phyloP scores from a whole-genome alignment of 2,113 vertebrate genomes.

The Chaetorhynchus papuensis region DNA sequence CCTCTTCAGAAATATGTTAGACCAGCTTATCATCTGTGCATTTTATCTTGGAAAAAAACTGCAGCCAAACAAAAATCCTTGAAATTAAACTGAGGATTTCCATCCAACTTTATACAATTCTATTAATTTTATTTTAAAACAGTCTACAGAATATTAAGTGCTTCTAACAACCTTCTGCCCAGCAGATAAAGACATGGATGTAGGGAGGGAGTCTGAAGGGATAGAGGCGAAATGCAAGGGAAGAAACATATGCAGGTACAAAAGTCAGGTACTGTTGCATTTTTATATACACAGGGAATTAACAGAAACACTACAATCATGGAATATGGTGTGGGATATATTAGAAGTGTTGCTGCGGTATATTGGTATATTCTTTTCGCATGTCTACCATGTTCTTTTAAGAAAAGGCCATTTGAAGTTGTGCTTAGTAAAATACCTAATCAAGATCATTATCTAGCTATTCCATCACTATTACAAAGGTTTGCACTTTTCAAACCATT shows the following conservation, averaged over 20 bases:
- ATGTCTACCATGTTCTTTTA: neutral
- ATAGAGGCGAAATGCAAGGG: neutral
- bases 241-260: fast-evolving
- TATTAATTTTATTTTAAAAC: neutral
- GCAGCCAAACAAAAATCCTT: neutral
- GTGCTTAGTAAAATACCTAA: neutral
- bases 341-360: neutral
- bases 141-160: neutral
- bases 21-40: neutral
- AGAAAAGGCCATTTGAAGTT: neutral
- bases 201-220: neutral
- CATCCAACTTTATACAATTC: neutral
- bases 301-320: neutral
- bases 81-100: neutral
- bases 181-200: neutral
- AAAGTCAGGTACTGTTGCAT: neutral
- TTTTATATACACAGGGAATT: neutral
- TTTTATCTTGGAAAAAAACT: neutral
- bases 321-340: neutral
- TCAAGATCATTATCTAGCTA: neutral
- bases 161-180: neutral
- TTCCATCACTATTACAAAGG: neutral
- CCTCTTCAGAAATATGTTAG: neutral
- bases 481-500: neutral
- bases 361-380: neutral